phyloP scores from a whole-genome alignment of 2,888 invertebrate species.

The Aporophyla nigra region DNA sequence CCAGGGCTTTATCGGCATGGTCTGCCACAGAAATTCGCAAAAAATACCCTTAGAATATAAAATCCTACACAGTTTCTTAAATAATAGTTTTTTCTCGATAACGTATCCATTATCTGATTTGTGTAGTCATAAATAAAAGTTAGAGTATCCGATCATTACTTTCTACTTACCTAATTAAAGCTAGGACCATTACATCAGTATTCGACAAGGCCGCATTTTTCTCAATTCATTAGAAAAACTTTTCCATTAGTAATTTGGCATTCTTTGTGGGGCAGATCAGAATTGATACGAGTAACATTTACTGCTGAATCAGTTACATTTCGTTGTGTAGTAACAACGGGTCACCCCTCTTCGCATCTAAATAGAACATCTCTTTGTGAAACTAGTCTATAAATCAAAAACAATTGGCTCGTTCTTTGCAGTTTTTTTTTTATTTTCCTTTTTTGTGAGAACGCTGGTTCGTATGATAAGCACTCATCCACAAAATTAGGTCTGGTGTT shows the following conservation, averaged over 20 bases:
- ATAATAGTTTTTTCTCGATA: slow-evolving; percentile 20
- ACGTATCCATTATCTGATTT: slow-evolving; percentile 40
- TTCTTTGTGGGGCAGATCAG: slow-evolving; percentile 59
- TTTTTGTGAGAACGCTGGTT: slow-evolving; percentile 48
- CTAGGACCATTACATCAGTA: slow-evolving; percentile 57
- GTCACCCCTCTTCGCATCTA: slow-evolving; percentile 65
- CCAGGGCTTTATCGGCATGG: not conserved
- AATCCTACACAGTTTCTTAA: slow-evolving; percentile 14
- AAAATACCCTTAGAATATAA: not conserved
- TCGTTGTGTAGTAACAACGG: slow-evolving; percentile 59
- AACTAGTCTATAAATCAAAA: slow-evolving; percentile 65
- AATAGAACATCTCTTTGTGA: slow-evolving; percentile 69
- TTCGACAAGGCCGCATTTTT: slow-evolving; percentile 62
- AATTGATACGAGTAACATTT: slow-evolving; percentile 64
- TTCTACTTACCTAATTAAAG: slow-evolving; percentile 62
- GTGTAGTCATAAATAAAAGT: slow-evolving; percentile 46
- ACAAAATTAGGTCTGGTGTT: slow-evolving; percentile 63
- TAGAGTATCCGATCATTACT: slow-evolving; percentile 55
- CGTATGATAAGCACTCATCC: slow-evolving; percentile 62
- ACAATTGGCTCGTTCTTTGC: slow-evolving; percentile 65
- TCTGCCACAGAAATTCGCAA: not conserved
- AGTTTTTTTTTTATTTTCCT: slow-evolving; percentile 56
- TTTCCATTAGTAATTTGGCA: slow-evolving; percentile 68
- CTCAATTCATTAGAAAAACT: slow-evolving; percentile 67
- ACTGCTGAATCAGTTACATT: slow-evolving; percentile 65